phyloP scores from a whole-genome alignment of 2,888 invertebrate genomes.

The Acrobasis repandana region DNA sequence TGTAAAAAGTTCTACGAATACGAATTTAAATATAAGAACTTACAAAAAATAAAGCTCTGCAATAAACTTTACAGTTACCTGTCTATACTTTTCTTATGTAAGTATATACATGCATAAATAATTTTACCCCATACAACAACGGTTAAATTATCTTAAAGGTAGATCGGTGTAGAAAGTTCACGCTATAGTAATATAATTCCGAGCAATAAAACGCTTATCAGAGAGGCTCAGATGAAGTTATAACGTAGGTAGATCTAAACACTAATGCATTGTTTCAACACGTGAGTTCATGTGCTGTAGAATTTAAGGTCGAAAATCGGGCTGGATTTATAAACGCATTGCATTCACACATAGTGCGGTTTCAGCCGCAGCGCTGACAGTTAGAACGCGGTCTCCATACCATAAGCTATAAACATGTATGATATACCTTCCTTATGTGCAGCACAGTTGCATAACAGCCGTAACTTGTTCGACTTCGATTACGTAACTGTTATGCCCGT shows the following conservation, averaged over 20 bases:
- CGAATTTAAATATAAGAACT: too few species aligned
- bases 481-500: conserved; percentile 6
- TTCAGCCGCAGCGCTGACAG: conserved; percentile 22
- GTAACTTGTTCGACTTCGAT: conserved; percentile 11
- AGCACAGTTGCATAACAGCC: conserved; percentile 27
- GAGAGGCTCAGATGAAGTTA: conserved; percentile 1
- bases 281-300: neutral
- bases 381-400: conserved; percentile 33
- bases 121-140: neutral
- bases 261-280: neutral
- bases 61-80: too few species aligned
- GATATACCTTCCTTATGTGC: conserved; percentile 50
- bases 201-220: conserved; percentile 1
- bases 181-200: neutral
- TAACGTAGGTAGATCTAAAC: neutral
- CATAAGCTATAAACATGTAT: conserved; percentile 35
- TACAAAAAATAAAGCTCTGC: too few species aligned
- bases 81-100: too few species aligned
- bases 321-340: neutral
- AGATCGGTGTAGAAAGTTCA: neutral
- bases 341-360: conserved; percentile 10
- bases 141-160: neutral
- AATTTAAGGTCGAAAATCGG: neutral
- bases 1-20: too few species aligned
- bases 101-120: neutral